Base-by-base conservation (phyloP, 2,888 invertebrate genomes). In the Ophraella communa region DNA sequence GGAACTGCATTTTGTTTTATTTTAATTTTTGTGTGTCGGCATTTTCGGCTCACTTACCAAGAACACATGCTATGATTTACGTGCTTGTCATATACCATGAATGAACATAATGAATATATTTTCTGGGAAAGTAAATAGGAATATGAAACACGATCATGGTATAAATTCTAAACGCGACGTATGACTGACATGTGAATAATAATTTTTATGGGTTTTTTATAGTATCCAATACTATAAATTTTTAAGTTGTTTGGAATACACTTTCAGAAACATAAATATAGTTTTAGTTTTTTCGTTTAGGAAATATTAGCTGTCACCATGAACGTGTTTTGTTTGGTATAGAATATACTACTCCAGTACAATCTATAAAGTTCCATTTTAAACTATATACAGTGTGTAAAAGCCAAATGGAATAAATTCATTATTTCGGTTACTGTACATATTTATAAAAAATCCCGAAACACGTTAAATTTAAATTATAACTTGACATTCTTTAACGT, bases 31-130 rank as follows among this genome's bases (percentile, higher is more conserved):
- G n/a, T 8, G 1, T 21, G 47, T 47, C 47, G 47, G 47, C 47
- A n/a, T 21, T 21, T 45, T 45, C 10, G 39, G 10, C 14, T 45
- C 23, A 45, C 45, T 45, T 21, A 45, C n/a, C 21, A 45, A 11
- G 8, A 45, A 45, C 47, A 47, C 14, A 47, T 47, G 47, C 47
- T 11, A 47, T 47, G 47, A 47, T 47, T 47, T 47, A 47, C 47
- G 5, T 23, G 21, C 47, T 47, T 47, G 47, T 47, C 47, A 47
- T 47, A 47, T 47, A n/a, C 23, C 47, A 23, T 47, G 47, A 21
- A 47, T 47, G 47, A 21, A 47, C 47, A 1, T 2, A 47, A 23
- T n/a, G 47, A 21, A 14, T 47, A 21, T 45, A 21, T 17, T 21
- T 47, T 47, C 47, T 47, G 47, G 4, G 47, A 47, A 47, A 47